phyloP scores from a whole-genome alignment of 2,797 vertebrate species.

The Falco rusticolus region DNA sequence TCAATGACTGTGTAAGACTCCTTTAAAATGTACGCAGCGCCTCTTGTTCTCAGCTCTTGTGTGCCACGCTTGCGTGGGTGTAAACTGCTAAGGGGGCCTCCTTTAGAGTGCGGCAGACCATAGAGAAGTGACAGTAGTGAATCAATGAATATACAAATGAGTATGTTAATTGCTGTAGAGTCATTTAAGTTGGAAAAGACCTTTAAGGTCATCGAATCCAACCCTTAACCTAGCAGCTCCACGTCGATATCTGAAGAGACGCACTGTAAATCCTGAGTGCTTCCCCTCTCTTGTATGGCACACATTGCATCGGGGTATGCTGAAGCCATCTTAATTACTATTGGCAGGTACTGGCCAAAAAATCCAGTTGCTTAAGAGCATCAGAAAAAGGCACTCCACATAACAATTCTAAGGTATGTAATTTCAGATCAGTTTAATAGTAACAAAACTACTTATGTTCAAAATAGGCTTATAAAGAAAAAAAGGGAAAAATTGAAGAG shows the following conservation, averaged over 20 bases:
- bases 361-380: conserved; percentile 37
- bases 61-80: neutral
- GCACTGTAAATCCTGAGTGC: neutral
- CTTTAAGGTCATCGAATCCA: neutral
- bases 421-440: neutral
- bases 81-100: neutral
- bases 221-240: neutral
- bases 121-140: neutral
- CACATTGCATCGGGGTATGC: neutral
- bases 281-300: fast-evolving
- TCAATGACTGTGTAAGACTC: neutral
- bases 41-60: neutral
- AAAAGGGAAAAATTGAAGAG: neutral
- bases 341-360: conserved; percentile 72
- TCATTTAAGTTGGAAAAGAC: neutral
- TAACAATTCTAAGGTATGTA: conserved; percentile 12
- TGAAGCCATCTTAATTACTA: neutral
- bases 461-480: neutral
- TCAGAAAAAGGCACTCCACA: conserved; percentile 46
- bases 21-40: neutral
- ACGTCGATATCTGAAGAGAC: neutral
- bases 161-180: neutral
- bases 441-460: neutral
- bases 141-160: neutral
- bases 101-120: neutral